These are phyloP conservation scores for Sterrhoptilus dennistouni DNA, from an alignment of 2,113 vertebrate species.

Conservation along the genomic window DNA sequence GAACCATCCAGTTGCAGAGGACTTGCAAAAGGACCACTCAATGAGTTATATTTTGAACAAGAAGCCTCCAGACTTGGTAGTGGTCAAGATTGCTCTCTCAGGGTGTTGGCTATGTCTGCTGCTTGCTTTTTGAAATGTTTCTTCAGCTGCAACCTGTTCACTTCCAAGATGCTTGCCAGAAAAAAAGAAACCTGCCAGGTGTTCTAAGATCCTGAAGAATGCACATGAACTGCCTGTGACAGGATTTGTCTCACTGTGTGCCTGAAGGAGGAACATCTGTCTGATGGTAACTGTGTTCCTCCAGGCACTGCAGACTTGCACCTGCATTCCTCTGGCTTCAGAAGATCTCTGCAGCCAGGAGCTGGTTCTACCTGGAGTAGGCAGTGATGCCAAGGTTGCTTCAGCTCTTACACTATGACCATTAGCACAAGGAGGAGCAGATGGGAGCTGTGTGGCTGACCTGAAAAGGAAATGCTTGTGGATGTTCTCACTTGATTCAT, in stretches of 20 bases:
- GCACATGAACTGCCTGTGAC: background rate
- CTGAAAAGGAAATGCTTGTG: background rate
- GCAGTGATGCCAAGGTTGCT: background rate
- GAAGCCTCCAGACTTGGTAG: background rate
- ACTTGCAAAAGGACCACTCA: background rate
- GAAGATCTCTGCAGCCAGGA: background rate
- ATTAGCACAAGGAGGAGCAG: background rate
- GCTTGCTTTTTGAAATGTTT: background rate
- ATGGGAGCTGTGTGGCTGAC: background rate
- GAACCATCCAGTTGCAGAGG: background rate
- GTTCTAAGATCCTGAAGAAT: background rate
- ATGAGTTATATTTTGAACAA: background rate
- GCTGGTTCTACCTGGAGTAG: background rate
- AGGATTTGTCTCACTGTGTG: background rate
- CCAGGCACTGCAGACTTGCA: background rate
- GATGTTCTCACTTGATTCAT: background rate
- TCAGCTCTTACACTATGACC: background rate
- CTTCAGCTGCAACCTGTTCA: background rate
- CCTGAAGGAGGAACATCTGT: background rate
- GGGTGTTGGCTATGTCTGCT: background rate
- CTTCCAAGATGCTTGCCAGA: background rate
- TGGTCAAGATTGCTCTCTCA: background rate
- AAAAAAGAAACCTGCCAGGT: background rate
- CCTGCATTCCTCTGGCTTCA: accelerated
- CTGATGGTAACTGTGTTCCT: background rate